phyloP scores from a whole-genome alignment of 2,797 vertebrate species.

The Triplophysa yarkandensis region DNA sequence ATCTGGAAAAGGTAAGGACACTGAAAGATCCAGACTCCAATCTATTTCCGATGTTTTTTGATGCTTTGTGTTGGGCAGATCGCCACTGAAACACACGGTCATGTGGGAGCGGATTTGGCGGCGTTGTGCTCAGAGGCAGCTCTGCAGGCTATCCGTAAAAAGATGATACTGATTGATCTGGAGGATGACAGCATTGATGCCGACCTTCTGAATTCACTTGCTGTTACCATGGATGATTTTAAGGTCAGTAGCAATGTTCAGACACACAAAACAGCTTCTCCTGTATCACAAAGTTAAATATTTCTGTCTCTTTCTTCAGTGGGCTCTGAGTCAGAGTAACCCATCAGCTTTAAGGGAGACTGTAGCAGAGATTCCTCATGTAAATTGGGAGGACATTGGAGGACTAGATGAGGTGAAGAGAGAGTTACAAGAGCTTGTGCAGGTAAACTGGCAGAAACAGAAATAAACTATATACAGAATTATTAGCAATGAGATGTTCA shows the following conservation, averaged over 20 bases:
- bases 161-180: constrained; percentile 69
- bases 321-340: constrained; percentile 71
- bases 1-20: constrained; percentile 61
- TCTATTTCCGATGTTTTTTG: background rate
- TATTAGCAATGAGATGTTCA: background rate
- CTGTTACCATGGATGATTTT: constrained; percentile 71
- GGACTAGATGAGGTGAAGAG: constrained; percentile 68
- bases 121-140: constrained; percentile 69
- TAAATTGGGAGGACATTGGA: constrained; percentile 71
- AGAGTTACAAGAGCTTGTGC: constrained; percentile 69
- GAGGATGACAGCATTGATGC: constrained; percentile 71
- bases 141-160: constrained; percentile 69
- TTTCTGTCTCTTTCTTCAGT: constrained; percentile 45
- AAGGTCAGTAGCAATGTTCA: constrained; percentile 51
- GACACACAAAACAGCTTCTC: background rate
- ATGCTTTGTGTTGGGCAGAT: constrained; percentile 23
- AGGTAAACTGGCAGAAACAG: constrained; percentile 53
- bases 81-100: constrained; percentile 51
- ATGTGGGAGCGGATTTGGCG: constrained; percentile 67
- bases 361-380: constrained; percentile 65
- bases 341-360: constrained; percentile 69
- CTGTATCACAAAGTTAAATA: no score
- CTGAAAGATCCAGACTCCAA: background rate
- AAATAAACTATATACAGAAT: background rate
- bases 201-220: constrained; percentile 67